Evolutionary conservation across 2,113 vertebrate species (phyloP).

Genomic region (Mystacornis crossleyi): DNA sequence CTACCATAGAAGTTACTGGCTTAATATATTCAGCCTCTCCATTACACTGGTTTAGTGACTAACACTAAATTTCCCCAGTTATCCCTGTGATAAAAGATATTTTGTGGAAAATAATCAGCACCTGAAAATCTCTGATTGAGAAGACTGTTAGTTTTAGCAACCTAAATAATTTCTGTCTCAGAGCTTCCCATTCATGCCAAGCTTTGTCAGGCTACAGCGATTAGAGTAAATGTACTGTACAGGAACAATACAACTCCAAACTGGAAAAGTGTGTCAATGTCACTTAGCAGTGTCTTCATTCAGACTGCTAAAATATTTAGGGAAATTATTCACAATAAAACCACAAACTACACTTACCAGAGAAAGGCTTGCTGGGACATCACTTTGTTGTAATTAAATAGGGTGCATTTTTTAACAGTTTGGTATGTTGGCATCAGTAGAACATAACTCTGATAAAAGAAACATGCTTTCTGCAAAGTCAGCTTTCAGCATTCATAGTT

Average conservation of each 20-base stretch:
- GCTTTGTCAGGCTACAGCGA: neutral
- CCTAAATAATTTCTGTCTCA: neutral
- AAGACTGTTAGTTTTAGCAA: neutral
- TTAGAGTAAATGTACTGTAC: neutral
- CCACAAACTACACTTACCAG: neutral
- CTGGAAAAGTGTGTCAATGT: neutral
- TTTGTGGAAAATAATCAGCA: neutral
- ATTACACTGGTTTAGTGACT: neutral
- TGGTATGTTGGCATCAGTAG: neutral
- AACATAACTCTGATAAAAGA: neutral
- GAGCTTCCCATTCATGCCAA: neutral
- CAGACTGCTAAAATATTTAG: conserved; percentile 30
- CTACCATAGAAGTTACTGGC: neutral
- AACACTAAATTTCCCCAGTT: neutral
- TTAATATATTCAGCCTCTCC: neutral
- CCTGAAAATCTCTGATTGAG: neutral
- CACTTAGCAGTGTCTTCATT: neutral
- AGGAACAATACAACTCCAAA: conserved; percentile 14
- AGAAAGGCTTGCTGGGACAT: neutral
- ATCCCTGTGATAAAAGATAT: neutral
- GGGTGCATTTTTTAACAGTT: neutral
- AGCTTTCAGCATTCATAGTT: neutral
- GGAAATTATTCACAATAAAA: conserved; percentile 2
- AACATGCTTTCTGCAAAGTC: neutral
- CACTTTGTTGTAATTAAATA: neutral